Conservation (phyloP, 2,888 invertebrate species). For the Fabriciana adippe region DNA sequence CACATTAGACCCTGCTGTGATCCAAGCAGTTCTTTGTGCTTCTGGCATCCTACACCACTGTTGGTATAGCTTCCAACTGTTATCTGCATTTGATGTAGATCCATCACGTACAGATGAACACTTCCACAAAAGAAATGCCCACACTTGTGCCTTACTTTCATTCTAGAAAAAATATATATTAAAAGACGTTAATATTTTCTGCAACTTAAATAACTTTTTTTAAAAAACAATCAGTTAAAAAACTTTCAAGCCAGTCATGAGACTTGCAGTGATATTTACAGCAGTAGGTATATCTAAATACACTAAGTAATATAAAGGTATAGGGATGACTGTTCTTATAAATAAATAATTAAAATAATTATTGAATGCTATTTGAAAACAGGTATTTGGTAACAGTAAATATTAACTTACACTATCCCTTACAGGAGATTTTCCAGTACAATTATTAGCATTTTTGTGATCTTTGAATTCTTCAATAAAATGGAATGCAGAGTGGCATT, state of each 20-base stretch:
- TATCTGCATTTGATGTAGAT: conserved; percentile 77
- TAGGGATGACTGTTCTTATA: too few species aligned
- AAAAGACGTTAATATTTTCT: too few species aligned
- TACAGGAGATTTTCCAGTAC: conserved; percentile 84
- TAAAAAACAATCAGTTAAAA: too few species aligned
- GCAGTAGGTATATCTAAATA: too few species aligned
- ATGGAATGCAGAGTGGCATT: conserved; percentile 90
- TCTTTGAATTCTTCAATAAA: conserved; percentile 90
- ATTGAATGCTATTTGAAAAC: neutral
- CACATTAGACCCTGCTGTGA: conserved; percentile 89
- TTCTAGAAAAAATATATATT: conserved; percentile 64
- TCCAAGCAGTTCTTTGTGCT: conserved; percentile 88
- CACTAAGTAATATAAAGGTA: too few species aligned
- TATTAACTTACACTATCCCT: conserved; percentile 84
- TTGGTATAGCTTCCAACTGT: conserved; percentile 91
- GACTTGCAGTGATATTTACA: too few species aligned
- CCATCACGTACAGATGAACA: conserved; percentile 74
- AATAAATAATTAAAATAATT: too few species aligned
- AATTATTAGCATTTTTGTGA: conserved; percentile 84
- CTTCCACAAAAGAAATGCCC: conserved; percentile 93
- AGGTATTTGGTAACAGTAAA: conserved; percentile 17
- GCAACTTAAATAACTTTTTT: neutral
- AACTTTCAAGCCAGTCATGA: too few species aligned
- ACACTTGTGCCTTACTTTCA: conserved; percentile 91
- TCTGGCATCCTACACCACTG: conserved; percentile 92